phyloP scores from a whole-genome alignment of 2,888 invertebrate genomes.

The Palloptera scutellata region DNA sequence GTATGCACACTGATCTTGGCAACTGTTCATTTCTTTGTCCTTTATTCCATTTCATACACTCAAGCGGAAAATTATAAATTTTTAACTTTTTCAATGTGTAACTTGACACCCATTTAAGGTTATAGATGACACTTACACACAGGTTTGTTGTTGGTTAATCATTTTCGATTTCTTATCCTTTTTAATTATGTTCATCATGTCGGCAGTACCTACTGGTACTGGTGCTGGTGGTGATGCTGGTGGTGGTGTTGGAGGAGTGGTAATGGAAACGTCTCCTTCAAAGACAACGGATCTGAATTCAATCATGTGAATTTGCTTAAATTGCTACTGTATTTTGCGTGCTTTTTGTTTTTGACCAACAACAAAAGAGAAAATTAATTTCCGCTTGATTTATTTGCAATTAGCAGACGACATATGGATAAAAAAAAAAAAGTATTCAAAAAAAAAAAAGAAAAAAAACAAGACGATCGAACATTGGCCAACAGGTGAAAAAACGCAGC shows the following conservation, averaged over 20 bases:
- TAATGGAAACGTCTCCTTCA: no score
- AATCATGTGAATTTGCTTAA: conserved; percentile 32
- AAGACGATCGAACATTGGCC: not conserved
- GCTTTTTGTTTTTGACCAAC: not conserved
- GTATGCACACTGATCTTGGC: no score
- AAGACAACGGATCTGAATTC: not conserved
- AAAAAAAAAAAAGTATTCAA: conserved; percentile 16
- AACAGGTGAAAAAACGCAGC: conserved; percentile 22
- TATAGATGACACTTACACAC: no score
- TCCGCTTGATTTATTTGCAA: conserved; percentile 37
- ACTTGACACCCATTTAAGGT: no score
- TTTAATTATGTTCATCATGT: no score
- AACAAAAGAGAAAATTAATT: conserved; percentile 22
- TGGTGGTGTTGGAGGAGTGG: not conserved
- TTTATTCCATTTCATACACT: not conserved
- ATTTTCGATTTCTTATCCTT: no score
- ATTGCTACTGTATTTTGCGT: conserved; percentile 35
- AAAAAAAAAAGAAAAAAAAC: conserved; percentile 16
- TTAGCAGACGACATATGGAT: conserved; percentile 36
- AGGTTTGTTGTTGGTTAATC: no score
- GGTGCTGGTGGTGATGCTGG: not conserved
- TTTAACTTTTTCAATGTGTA: not conserved
- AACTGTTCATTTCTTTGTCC: no score
- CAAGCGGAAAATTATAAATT: not conserved
- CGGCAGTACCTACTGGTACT: not conserved